phyloP scores from a whole-genome alignment of 2,797 vertebrate species.

The Sibirionetta formosa region DNA sequence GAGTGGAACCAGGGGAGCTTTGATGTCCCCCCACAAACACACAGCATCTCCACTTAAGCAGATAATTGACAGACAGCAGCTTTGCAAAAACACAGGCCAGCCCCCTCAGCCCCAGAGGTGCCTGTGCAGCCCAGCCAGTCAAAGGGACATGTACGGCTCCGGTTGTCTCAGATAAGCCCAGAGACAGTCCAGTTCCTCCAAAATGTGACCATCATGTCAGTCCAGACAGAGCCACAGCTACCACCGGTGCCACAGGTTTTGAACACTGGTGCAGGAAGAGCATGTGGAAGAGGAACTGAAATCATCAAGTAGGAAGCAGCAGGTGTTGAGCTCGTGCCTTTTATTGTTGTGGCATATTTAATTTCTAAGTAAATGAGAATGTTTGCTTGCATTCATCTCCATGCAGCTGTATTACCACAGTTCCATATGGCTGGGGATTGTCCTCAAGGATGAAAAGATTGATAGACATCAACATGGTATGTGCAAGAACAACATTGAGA shows the following conservation, averaged over 20 bases:
- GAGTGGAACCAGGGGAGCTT: background rate
- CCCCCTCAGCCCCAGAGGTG: accelerated
- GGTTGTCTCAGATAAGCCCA: background rate
- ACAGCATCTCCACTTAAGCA: too few species aligned
- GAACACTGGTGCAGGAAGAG: background rate
- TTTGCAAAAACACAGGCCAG: background rate
- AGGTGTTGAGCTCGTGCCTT: background rate
- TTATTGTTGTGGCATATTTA: background rate
- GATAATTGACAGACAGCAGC: background rate
- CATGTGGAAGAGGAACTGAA: background rate
- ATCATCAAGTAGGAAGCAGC: background rate
- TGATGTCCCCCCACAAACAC: accelerated
- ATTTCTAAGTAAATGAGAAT: background rate
- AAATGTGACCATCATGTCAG: background rate
- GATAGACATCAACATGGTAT: background rate
- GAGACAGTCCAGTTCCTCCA: background rate
- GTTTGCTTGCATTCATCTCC: background rate
- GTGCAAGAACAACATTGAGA: background rate
- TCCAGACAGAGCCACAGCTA: background rate
- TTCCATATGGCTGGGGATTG: background rate
- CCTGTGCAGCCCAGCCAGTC: background rate
- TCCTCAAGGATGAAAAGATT: background rate
- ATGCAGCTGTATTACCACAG: background rate
- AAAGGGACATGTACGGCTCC: accelerated
- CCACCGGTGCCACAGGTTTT: background rate